Evolutionary conservation across 2,113 vertebrate genomes (phyloP).

Genomic region (Chiloscyllium plagiosum): DNA sequence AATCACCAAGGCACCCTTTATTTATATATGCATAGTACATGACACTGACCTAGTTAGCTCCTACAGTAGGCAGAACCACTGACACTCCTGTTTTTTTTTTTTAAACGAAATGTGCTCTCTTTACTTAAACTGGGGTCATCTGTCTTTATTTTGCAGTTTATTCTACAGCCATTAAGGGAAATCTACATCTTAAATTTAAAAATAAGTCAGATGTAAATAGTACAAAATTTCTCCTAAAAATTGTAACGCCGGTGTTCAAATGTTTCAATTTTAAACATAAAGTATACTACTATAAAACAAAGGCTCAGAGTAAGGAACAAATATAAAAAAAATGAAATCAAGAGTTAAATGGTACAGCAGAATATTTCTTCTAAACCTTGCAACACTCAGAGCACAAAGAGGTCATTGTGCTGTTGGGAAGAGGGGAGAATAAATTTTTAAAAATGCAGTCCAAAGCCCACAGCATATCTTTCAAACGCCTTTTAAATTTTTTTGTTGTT

Average conservation of each 20-base stretch:
- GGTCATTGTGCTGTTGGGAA: constrained; percentile 98
- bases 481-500: constrained; percentile 47
- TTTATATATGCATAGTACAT: no score
- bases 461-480: constrained; percentile 67
- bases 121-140: constrained; percentile 72
- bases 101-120: constrained; percentile 46
- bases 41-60: no score
- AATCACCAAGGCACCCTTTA: no score
- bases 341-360: constrained; percentile 92
- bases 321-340: constrained; percentile 65
- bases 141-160: constrained; percentile 47
- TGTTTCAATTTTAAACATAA: constrained; percentile 88
- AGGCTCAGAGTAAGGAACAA: constrained; percentile 82
- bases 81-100: no score
- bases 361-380: constrained; percentile 90
- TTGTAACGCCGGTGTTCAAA: constrained; percentile 97
- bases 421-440: constrained; percentile 81
- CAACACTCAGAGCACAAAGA: constrained; percentile 70
- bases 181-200: constrained; percentile 95
- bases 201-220: constrained; percentile 92
- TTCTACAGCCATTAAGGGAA: constrained; percentile 74
- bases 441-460: constrained; percentile 78
- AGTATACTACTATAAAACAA: constrained; percentile 84
- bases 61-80: no score
- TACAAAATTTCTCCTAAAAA: constrained; percentile 99